Evolutionary conservation across 2,888 invertebrate species (phyloP), one percentile per base, ranked within the genome.

Genomic region (Ochlodes sylvanus): DNA sequence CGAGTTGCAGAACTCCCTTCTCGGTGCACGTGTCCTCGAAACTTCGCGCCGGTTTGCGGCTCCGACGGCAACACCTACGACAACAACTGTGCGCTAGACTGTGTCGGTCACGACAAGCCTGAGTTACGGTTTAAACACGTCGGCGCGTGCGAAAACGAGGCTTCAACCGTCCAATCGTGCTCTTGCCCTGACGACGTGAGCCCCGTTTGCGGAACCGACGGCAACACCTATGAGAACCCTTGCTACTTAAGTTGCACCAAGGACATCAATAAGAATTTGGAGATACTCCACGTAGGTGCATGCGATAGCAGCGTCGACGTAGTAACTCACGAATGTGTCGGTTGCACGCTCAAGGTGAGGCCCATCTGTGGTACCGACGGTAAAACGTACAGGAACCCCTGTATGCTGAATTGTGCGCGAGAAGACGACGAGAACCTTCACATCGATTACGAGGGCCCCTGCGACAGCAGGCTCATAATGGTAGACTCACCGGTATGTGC

Each of bases 311-410:
- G n/a, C 14, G 70, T 70, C 10, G 14, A 47, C 6, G 7, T 47
- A 0, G 47, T 17, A 9, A 47, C 47, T 17, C 15, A 47, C n/a
- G 47, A 14, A 15, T 47, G 15, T n/a, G 15, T 47, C 15, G 44
- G 44, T 0, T 67, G 68, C 34, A 56, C 68, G 6, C 34, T 44
- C 7, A 44, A 68, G 6, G 54, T 9, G 27, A 57, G 27, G 15
- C 73, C 72, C 9, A 69, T 74, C 1, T 76, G 75, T 34, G 75
- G 74, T 1, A 57, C 50, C 5, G 71, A 76, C 57, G 61, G 41
- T 1, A 58, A 15, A 0, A 83, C 81, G 0, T 84, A 84, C 72
- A 70, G 75, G 10, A 82, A 81, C 71, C 41, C 69, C 3, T 82
- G 82, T 63, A 27, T 64, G 0, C 69, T 81, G 5, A 44, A 57